Evolutionary conservation across 1,140 invertebrate species (phyloP).

Genomic region (Tetranychus urticae): DNA sequence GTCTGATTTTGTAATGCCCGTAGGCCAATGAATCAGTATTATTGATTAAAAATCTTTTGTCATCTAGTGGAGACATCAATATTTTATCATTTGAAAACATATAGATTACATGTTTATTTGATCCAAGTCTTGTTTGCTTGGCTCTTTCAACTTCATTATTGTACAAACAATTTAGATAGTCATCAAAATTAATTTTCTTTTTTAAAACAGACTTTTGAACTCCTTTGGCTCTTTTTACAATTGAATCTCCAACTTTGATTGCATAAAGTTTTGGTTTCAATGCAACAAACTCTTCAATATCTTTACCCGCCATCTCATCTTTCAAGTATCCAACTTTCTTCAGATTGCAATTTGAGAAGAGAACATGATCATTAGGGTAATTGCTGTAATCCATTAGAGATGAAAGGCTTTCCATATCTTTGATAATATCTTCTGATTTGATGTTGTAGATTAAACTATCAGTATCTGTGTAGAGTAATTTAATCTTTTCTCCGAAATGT

Average conservation of each 20-base stretch:
- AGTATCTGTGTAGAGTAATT: constrained; percentile 8
- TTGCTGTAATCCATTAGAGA: constrained; percentile 9
- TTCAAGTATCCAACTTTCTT: constrained; percentile 27
- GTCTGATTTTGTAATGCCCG: too few species aligned
- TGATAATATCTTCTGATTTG: constrained; percentile 10
- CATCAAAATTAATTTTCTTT: not conserved
- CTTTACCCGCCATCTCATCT: constrained; percentile 22
- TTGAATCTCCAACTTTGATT: not conserved
- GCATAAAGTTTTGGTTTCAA: constrained; percentile 18
- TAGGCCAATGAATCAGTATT: too few species aligned
- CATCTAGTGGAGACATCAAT: not conserved
- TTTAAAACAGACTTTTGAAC: not conserved
- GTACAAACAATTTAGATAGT: not conserved
- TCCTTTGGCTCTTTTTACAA: not conserved
- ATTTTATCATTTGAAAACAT: not conserved
- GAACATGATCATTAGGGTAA: constrained; percentile 10
- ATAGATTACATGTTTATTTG: not conserved
- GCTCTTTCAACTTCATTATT: not conserved
- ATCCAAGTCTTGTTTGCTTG: not conserved
- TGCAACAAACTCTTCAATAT: constrained; percentile 21
- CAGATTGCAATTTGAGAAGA: constrained; percentile 19
- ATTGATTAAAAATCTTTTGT: too few species aligned
- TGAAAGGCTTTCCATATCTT: constrained; percentile 9
- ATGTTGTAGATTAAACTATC: constrained; percentile 10
- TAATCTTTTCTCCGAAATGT: too few species aligned